Evolutionary conservation across 2,797 vertebrate species (phyloP), one percentile per base, ranked within the genome.

Genomic region (Mormyrops attenuatus): DNA sequence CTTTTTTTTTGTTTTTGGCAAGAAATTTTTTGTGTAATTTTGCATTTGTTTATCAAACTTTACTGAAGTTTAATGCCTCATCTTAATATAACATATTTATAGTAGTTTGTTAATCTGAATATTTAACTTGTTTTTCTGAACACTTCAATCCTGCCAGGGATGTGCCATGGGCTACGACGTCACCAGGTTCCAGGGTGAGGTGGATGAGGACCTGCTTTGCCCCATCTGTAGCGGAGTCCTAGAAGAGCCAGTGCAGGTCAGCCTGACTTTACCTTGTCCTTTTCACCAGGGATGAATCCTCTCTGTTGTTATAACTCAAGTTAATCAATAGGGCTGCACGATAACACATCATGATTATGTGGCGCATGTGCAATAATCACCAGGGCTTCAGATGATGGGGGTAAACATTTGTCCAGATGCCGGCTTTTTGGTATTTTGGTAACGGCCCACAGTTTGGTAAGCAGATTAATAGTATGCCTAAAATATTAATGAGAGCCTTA

Each of bases 201-300:
- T 97, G 90, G 96, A 97, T 1, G 96, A 97, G 93, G 96, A 97
- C 90, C 96, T 97, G 85, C 96, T 97, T 86, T 97, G 96, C 93
- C 96, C 96, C 93, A 97, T 97, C 90, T 97, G 96, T 94, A 97
- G 96, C 82, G 96, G 96, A 90, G 96, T 97, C 91, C 94, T 97
- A 94, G 96, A 97, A 95, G 96, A 97, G 94, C 96, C 96, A 0
- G 96, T 97, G 22, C 96, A 97, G 96, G 96, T 97, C 69, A 92
- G 89, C 13, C 55, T 53, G 20, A 7, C 15, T 47, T 22, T 8
- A 26, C 41, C 3, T 3, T 2, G 55, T 66, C 2, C 26, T 60
- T 41, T 85, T 80, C n/a, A n/a, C n/a, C 47, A 52, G 82, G n/a
- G 82, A 26, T 85, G 47, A 85, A 44, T 17, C 73, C 17, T 80